Evolutionary conservation across 2,888 invertebrate genomes (phyloP).

Genomic region (Cantharis rustica): DNA sequence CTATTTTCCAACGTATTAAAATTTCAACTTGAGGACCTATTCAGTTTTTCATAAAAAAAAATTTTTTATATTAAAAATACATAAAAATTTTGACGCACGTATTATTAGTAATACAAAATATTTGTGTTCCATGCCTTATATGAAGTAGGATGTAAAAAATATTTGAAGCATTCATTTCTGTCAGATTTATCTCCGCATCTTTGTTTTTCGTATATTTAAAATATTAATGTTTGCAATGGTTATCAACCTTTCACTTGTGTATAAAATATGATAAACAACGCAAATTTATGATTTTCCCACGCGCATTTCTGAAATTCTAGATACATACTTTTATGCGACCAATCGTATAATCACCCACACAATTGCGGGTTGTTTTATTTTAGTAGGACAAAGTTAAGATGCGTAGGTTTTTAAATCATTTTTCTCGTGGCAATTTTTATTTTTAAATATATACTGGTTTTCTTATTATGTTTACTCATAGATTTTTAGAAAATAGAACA

Average conservation of each 20-base stretch:
- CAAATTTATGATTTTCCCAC: conserved; percentile 33
- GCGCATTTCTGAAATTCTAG: conserved; percentile 38
- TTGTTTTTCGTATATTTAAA: conserved; percentile 7
- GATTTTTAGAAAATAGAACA: neutral
- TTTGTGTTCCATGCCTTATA: neutral
- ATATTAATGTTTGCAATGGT: conserved; percentile 28
- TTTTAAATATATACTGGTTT: neutral
- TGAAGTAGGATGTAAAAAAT: neutral
- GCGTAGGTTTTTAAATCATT: conserved; percentile 25
- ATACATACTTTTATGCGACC: conserved; percentile 13
- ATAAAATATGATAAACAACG: conserved; percentile 33
- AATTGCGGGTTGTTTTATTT: conserved; percentile 19
- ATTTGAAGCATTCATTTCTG: neutral
- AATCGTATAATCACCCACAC: conserved; percentile 18
- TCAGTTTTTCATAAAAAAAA: neutral
- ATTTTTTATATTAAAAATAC: neutral
- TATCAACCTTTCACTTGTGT: conserved; percentile 34
- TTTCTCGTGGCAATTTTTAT: conserved; percentile 7
- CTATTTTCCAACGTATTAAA: too few relatives aligned
- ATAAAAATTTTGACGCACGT: neutral
- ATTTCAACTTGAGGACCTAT: too few relatives aligned
- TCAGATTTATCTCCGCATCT: neutral
- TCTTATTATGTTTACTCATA: neutral
- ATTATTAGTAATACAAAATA: neutral
- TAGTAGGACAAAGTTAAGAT: conserved; percentile 21